Evolutionary conservation across 2,113 vertebrate genomes (phyloP).

Genomic region (Bubo bubo): DNA sequence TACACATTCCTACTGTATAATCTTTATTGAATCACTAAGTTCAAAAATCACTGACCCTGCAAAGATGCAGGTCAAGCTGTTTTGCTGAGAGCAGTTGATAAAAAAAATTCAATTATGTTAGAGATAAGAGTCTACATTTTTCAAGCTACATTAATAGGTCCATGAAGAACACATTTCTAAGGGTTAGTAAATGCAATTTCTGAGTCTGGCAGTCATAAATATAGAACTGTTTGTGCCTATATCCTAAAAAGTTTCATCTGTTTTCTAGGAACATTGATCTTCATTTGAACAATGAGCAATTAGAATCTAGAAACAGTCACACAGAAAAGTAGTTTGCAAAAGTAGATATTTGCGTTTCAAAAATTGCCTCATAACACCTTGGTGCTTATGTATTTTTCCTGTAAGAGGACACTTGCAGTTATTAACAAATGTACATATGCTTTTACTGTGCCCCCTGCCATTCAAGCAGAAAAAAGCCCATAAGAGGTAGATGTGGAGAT

Average conservation of each 20-base stretch:
- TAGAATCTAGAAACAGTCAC: background rate
- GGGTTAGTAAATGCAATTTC: background rate
- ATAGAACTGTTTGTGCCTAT: background rate
- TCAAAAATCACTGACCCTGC: background rate
- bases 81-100: conserved; percentile 5
- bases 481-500: background rate
- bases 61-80: conserved; percentile 3
- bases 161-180: background rate
- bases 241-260: background rate
- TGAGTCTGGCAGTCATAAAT: background rate
- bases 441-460: background rate
- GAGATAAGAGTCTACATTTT: background rate
- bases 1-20: background rate
- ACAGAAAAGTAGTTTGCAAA: background rate
- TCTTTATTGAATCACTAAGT: conserved; percentile 11
- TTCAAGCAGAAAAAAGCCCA: background rate
- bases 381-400: background rate
- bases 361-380: background rate
- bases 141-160: background rate
- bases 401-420: background rate
- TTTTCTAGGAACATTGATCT: background rate
- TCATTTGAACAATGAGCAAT: background rate
- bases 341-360: background rate
- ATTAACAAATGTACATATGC: background rate
- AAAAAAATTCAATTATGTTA: background rate